These are phyloP conservation scores for Megaustenia siamemsis DNA, from an alignment of 2,888 invertebrate species.

Conservation along the genomic window DNA sequence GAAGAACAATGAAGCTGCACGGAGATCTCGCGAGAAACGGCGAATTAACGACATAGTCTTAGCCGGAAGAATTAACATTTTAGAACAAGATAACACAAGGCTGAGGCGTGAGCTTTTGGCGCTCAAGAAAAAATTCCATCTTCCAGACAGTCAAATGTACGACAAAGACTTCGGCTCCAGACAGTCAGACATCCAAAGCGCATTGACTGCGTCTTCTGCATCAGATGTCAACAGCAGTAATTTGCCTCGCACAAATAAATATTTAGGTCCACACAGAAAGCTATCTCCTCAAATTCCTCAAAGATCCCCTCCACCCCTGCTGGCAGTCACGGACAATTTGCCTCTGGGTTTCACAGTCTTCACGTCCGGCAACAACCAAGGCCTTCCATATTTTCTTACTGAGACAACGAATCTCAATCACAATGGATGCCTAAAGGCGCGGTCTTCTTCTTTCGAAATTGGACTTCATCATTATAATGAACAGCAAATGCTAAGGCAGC, in stretches of 20 bases:
- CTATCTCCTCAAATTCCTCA: slow-evolving; percentile 26
- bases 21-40: slow-evolving; percentile 95
- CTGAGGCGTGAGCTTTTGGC: slow-evolving; percentile 94
- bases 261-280: not conserved
- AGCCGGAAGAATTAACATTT: slow-evolving; percentile 94
- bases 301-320: slow-evolving; percentile 58
- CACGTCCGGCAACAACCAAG: not conserved
- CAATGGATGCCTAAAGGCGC: not conserved
- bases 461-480: slow-evolving; percentile 8
- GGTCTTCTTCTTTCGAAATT: not conserved
- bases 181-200: slow-evolving; percentile 4
- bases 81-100: slow-evolving; percentile 96
- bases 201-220: not conserved
- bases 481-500: not conserved
- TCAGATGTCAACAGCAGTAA: not conserved
- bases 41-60: slow-evolving; percentile 97
- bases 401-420: slow-evolving; percentile 10
- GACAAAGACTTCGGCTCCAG: not conserved
- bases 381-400: slow-evolving; percentile 44
- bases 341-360: slow-evolving; percentile 48
- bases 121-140: slow-evolving; percentile 88
- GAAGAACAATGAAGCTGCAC: slow-evolving; percentile 96
- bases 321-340: slow-evolving; percentile 56
- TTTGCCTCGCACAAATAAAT: not conserved
- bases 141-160: slow-evolving; percentile 65